Evolutionary conservation across 2,888 invertebrate species (phyloP).

Genomic region (Palloptera scutellata): DNA sequence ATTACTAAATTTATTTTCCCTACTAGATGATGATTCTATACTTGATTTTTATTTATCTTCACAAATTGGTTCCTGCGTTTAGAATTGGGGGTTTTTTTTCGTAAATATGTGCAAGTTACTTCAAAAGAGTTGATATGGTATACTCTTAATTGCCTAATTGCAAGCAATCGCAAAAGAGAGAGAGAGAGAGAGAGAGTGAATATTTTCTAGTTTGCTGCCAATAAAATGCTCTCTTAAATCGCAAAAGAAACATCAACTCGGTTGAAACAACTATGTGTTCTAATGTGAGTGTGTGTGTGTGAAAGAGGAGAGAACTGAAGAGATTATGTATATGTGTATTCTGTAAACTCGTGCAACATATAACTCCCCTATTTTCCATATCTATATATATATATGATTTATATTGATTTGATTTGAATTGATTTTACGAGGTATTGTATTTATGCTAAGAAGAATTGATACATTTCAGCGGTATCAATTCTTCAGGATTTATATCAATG

Average conservation of each 20-base stretch:
- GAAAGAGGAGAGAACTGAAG: too few species aligned
- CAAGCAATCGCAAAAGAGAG: too few species aligned
- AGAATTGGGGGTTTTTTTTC: constrained; percentile 1
- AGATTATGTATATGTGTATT: constrained; percentile 17
- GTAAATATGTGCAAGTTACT: background rate
- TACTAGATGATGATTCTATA: constrained; percentile 4
- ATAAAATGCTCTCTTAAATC: too few species aligned
- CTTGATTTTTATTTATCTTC: constrained; percentile 23
- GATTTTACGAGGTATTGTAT: background rate
- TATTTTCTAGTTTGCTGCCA: too few species aligned
- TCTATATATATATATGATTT: constrained; percentile 16
- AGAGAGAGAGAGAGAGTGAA: too few species aligned
- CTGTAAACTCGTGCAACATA: constrained; percentile 25
- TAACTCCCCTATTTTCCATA: constrained; percentile 13
- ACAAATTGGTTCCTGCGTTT: constrained; percentile 11
- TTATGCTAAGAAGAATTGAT: too few species aligned
- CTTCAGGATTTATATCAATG: constrained; percentile 64
- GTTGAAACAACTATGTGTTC: too few species aligned
- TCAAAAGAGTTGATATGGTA: too few species aligned
- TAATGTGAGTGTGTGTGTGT: background rate
- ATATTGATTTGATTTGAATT: constrained; percentile 34
- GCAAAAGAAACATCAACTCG: too few species aligned
- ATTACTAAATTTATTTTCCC: too few species aligned
- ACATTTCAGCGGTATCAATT: constrained; percentile 18
- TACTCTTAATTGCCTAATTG: too few species aligned